A percentile compares a stretch with the other conserved stretches of the same genome.
Conservation (phyloP, 1,140 invertebrate species). For the Odontomachus brunneus region DNA sequence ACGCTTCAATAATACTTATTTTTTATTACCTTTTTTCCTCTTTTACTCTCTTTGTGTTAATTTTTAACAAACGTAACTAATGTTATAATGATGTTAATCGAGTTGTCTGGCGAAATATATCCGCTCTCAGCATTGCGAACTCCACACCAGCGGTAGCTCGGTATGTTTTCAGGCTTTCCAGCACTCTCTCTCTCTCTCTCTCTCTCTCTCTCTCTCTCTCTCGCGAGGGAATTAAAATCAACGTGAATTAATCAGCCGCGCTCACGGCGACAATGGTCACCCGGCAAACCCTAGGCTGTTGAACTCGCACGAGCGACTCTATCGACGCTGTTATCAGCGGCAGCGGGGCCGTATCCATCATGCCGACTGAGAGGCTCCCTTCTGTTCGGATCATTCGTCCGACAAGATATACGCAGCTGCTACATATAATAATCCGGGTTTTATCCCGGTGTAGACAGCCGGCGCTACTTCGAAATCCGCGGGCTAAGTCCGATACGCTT, state of each 20-base stretch:
- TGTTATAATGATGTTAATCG: background rate
- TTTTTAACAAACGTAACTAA: background rate
- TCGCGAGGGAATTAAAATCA: slow-evolving; percentile 38
- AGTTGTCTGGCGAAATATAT: background rate
- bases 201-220: no score
- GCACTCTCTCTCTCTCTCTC: no score
- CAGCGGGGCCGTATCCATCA: slow-evolving; percentile 17
- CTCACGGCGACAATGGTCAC: slow-evolving; percentile 1
- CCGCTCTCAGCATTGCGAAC: no score
- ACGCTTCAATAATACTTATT: no score
- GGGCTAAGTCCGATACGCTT: background rate
- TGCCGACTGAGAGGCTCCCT: slow-evolving; percentile 24
- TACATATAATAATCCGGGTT: slow-evolving; percentile 42
- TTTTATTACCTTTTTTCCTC: no score
- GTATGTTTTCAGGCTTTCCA: slow-evolving; percentile 1
- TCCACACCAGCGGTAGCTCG: background rate
- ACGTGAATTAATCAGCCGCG: slow-evolving; percentile 36
- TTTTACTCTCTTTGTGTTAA: no score
- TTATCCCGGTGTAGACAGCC: slow-evolving; percentile 38
- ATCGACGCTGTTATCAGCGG: slow-evolving; percentile 40
- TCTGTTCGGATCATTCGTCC: slow-evolving; percentile 12
- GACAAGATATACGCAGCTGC: slow-evolving; percentile 4
- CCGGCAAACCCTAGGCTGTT: background rate
- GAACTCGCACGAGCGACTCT: background rate
- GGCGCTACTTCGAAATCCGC: slow-evolving; percentile 28